A percentile compares a stretch with the other conserved stretches of the same genome.
Conservation (phyloP, 2,888 invertebrate genomes). For the Apodemia hepburni region DNA sequence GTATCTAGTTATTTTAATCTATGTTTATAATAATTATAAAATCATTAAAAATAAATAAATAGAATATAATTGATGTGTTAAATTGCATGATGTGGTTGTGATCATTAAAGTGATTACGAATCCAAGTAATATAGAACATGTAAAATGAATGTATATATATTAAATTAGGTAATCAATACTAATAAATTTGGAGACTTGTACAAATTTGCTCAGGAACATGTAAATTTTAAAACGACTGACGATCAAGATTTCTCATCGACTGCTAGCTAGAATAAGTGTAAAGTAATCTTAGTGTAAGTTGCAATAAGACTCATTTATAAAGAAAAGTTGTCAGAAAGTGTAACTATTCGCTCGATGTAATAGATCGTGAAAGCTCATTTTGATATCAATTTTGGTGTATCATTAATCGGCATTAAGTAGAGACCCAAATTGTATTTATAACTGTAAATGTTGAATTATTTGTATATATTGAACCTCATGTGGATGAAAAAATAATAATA, state of each 20-base stretch:
- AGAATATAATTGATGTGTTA: constrained; percentile 41
- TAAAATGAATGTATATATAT: constrained; percentile 55
- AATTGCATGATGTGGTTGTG: constrained; percentile 75
- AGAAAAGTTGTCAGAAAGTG: constrained; percentile 32
- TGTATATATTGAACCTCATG: constrained; percentile 78
- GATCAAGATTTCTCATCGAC: constrained; percentile 70
- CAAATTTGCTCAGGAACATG: constrained; percentile 72
- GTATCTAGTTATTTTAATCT: not conserved
- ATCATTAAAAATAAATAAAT: constrained; percentile 20
- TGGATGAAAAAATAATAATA: constrained; percentile 62
- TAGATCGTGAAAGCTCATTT: constrained; percentile 51
- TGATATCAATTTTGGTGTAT: constrained; percentile 59
- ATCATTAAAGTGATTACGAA: constrained; percentile 74
- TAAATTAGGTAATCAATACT: constrained; percentile 55
- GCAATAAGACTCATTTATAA: constrained; percentile 22
- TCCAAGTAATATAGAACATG: constrained; percentile 57
- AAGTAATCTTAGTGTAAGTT: constrained; percentile 25
- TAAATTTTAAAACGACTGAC: constrained; percentile 74
- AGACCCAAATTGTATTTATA: constrained; percentile 59
- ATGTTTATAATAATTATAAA: not conserved
- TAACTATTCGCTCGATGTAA: constrained; percentile 46
- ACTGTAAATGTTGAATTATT: constrained; percentile 75
- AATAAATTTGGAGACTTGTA: constrained; percentile 75
- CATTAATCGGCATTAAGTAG: constrained; percentile 54
- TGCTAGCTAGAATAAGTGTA: constrained; percentile 56